phyloP scores from a whole-genome alignment of 2,797 vertebrate species.

The Cyprinella venusta region DNA sequence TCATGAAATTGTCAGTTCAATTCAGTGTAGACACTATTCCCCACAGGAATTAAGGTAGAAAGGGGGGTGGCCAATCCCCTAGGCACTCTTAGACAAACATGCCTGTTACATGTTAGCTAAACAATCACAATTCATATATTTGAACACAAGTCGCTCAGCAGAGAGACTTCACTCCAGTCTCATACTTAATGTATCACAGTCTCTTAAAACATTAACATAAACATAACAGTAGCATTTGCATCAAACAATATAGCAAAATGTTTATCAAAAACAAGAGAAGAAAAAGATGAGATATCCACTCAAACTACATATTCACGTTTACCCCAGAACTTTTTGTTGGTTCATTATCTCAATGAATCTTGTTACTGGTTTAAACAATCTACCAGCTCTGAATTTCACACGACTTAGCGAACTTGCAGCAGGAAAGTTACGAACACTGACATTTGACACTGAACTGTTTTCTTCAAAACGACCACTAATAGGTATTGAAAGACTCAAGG shows the following conservation, averaged over 20 bases:
- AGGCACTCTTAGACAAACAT: conserved; percentile 22
- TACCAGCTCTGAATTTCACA: conserved; percentile 27
- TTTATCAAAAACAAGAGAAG: too few relatives aligned
- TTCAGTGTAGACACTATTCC: conserved; percentile 15
- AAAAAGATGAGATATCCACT: background rate
- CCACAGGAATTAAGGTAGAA: conserved; percentile 23
- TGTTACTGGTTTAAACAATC: conserved; percentile 23
- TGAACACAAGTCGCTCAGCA: background rate
- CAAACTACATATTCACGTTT: background rate
- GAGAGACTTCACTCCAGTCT: background rate
- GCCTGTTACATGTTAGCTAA: conserved; percentile 24
- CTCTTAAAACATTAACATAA: too few relatives aligned
- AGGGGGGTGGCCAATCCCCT: conserved; percentile 29
- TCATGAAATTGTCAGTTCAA: conserved; percentile 15
- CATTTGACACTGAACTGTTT: background rate
- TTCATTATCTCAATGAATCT: conserved; percentile 27
- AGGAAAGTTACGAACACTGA: background rate
- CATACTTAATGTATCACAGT: background rate
- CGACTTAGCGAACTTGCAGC: background rate
- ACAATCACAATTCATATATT: background rate
- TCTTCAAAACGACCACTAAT: background rate
- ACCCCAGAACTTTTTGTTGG: conserved; percentile 8
- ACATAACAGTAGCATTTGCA: too few relatives aligned
- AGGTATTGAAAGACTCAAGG: background rate
- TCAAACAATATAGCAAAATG: too few relatives aligned